Percentiles rank a stretch among this genome's conserved stretches.
These are phyloP conservation scores for Platyrinchus mystaceus DNA, from an alignment of 2,797 vertebrate genomes.

Conservation along the genomic window DNA sequence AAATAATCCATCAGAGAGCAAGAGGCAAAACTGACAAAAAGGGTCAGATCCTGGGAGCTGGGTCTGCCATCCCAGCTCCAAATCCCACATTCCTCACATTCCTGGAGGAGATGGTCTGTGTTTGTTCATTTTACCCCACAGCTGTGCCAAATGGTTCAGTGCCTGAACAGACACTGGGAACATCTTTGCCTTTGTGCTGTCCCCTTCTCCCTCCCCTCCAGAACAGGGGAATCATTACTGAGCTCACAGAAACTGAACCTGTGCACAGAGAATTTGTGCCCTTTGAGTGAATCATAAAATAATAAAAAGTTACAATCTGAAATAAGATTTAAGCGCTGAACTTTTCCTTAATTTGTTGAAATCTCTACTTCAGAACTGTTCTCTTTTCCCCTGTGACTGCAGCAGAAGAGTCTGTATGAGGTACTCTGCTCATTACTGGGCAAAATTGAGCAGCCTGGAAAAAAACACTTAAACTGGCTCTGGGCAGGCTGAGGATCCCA, in stretches of 20 bases:
- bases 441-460: not conserved
- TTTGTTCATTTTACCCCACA: constrained; percentile 26
- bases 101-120: constrained; percentile 22
- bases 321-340: not conserved
- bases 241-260: not conserved
- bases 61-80: constrained; percentile 20
- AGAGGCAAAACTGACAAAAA: constrained; percentile 13
- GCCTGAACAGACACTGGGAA: not conserved
- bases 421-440: constrained; percentile 4
- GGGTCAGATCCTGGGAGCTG: constrained; percentile 38
- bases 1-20: constrained; percentile 25
- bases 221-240: not conserved
- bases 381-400: not conserved
- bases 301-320: not conserved
- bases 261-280: not conserved
- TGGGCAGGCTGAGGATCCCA: not conserved
- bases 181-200: not conserved
- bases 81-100: constrained; percentile 13
- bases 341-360: constrained; percentile 13
- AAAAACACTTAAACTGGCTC: not conserved
- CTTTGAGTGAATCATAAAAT: constrained; percentile 13
- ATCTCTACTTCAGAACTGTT: not conserved
- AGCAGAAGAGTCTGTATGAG: not conserved
- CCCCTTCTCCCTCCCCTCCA: not conserved
- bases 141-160: constrained; percentile 1